phyloP scores from a whole-genome alignment of 2,797 vertebrate species.

The Oreortyx pictus region DNA sequence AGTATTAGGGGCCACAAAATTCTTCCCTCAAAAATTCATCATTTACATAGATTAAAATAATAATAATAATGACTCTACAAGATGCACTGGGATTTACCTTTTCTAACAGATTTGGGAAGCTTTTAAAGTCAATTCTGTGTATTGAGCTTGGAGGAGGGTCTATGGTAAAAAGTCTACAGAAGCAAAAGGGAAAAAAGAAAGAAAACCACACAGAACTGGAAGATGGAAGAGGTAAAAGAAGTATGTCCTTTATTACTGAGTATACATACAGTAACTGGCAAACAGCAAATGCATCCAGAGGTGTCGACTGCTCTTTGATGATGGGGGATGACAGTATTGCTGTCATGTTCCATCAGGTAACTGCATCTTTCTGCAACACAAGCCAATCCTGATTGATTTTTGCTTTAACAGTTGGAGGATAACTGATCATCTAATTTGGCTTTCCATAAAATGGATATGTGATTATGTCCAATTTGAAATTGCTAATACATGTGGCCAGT shows the following conservation, averaged over 20 bases:
- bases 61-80: not conserved
- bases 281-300: not conserved
- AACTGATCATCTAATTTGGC: not conserved
- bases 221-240: not conserved
- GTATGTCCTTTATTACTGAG: not conserved
- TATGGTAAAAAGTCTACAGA: not conserved
- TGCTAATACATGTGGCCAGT: not conserved
- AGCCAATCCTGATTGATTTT: not conserved
- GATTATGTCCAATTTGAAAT: not conserved
- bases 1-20: conserved; percentile 15
- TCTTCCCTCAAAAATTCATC: not conserved
- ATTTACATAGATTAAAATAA: not conserved
- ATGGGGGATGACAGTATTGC: accelerated
- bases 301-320: not conserved
- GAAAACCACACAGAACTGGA: not conserved
- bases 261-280: not conserved
- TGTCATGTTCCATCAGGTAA: not conserved
- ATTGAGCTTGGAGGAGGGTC: not conserved
- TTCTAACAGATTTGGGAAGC: not conserved
- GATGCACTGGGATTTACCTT: not conserved
- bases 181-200: not conserved
- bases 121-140: not conserved
- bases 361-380: not conserved
- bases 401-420: not conserved
- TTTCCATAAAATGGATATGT: not conserved